Conservation (phyloP, 1,140 invertebrate genomes). For the Lordiphosa clarofinis region DNA sequence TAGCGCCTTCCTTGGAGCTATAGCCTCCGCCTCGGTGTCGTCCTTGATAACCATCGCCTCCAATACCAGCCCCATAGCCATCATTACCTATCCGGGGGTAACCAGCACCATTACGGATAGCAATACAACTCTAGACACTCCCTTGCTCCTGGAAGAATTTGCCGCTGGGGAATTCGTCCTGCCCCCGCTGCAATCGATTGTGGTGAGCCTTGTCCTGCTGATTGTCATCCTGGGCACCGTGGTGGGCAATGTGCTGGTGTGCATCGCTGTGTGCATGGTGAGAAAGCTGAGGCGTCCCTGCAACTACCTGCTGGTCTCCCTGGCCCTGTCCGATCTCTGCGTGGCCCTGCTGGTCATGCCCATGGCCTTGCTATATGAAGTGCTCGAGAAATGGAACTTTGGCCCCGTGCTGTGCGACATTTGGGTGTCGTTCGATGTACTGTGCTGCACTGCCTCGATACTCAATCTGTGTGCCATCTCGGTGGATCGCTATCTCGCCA, state of each 20-base stretch:
- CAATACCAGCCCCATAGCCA: constrained; percentile 62
- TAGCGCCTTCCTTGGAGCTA: constrained; percentile 59
- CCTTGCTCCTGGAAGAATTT: constrained; percentile 44
- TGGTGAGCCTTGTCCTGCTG: constrained; percentile 86
- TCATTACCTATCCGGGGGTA: constrained; percentile 38
- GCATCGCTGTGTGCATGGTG: constrained; percentile 92
- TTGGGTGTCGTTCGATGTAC: constrained; percentile 91
- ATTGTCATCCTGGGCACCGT: constrained; percentile 90
- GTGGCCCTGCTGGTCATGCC: constrained; percentile 92
- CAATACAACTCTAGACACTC: constrained; percentile 49
- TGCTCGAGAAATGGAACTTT: constrained; percentile 91
- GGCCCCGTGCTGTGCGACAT: constrained; percentile 91
- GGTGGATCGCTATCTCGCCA: constrained; percentile 93
- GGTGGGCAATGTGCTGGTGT: constrained; percentile 94
- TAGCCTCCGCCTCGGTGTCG: constrained; percentile 33
- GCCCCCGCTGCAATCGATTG: constrained; percentile 82
- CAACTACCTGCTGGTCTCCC: constrained; percentile 93
- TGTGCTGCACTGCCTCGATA: constrained; percentile 93
- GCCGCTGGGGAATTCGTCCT: constrained; percentile 69
- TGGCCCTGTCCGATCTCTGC: constrained; percentile 93
- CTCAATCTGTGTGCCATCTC: constrained; percentile 96
- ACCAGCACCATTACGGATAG: constrained; percentile 48
- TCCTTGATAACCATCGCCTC: constrained; percentile 11
- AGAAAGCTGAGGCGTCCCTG: constrained; percentile 90
- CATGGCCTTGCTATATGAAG: constrained; percentile 90